A percentile compares a stretch with the other conserved stretches of the same genome.
These are phyloP conservation scores for Drosophila dunni DNA, from an alignment of 1,140 invertebrate species.

Conservation along the genomic window DNA sequence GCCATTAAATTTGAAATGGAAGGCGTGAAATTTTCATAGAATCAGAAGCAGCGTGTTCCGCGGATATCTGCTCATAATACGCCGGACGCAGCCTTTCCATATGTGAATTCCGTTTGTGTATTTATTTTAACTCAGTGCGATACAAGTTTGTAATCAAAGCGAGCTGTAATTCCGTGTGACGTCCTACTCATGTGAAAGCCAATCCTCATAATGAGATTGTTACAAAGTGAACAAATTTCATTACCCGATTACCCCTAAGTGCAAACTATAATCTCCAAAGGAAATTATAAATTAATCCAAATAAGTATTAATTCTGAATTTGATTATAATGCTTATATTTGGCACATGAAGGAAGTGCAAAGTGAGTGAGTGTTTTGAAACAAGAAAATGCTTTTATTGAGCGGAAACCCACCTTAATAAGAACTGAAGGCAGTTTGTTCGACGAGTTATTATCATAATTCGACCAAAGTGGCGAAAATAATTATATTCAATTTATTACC, in stretches of 20 bases:
- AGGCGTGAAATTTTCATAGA: slow-evolving; percentile 66
- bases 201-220: slow-evolving; percentile 27
- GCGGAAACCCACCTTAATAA: slow-evolving; percentile 25
- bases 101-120: slow-evolving; percentile 55
- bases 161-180: slow-evolving; percentile 53
- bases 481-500: background rate
- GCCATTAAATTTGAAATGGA: slow-evolving; percentile 54
- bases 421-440: slow-evolving; percentile 32
- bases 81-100: slow-evolving; percentile 62
- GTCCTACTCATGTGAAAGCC: slow-evolving; percentile 15
- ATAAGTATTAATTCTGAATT: slow-evolving; percentile 34
- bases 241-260: background rate
- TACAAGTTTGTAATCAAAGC: slow-evolving; percentile 51
- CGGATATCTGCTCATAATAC: slow-evolving; percentile 61
- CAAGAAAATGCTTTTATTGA: slow-evolving; percentile 15
- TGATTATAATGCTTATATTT: slow-evolving; percentile 11
- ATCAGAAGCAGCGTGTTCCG: slow-evolving; percentile 34
- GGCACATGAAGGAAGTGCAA: slow-evolving; percentile 9
- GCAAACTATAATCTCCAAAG: background rate
- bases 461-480: slow-evolving; percentile 28
- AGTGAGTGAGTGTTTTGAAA: slow-evolving; percentile 24
- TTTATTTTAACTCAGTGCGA: slow-evolving; percentile 8
- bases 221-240: slow-evolving; percentile 7
- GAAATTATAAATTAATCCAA: slow-evolving; percentile 36
- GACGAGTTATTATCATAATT: slow-evolving; percentile 39